These are phyloP conservation scores for Drosophila mettleri DNA, from an alignment of 2,888 invertebrate species.

Conservation along the genomic window DNA sequence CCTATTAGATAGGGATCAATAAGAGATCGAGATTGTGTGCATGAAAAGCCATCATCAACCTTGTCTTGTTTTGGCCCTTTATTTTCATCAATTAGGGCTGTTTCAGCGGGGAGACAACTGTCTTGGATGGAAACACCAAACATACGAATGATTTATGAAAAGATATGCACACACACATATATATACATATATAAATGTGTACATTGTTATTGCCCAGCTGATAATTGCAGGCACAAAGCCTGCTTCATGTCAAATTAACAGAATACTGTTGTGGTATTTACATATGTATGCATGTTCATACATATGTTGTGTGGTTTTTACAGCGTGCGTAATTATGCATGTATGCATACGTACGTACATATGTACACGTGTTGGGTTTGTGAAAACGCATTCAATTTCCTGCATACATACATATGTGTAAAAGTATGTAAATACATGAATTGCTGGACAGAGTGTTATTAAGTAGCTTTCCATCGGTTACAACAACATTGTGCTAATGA, in stretches of 20 bases:
- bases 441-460: conserved; percentile 27
- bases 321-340: background rate
- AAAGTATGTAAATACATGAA: background rate
- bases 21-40: conserved; percentile 6
- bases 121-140: conserved; percentile 14
- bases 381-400: conserved; percentile 7
- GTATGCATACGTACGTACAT: background rate
- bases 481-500: conserved; percentile 61
- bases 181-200: background rate
- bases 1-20: conserved; percentile 8
- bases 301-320: background rate
- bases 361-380: too few species aligned
- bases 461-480: conserved; percentile 53
- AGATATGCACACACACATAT: background rate
- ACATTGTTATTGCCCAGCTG: conserved; percentile 18
- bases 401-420: too few species aligned
- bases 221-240: conserved; percentile 42
- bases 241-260: conserved; percentile 1
- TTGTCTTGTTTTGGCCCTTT: conserved; percentile 12
- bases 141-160: background rate
- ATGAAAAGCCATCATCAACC: conserved; percentile 6
- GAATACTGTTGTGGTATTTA: background rate
- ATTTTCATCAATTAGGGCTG: conserved; percentile 57
- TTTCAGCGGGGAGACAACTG: conserved; percentile 43
- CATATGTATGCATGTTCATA: background rate